A percentile compares a stretch with the other conserved stretches of the same genome.
Evolutionary conservation across 2,113 vertebrate genomes (phyloP).

Genomic region (Pangasianodon hypophthalmus): DNA sequence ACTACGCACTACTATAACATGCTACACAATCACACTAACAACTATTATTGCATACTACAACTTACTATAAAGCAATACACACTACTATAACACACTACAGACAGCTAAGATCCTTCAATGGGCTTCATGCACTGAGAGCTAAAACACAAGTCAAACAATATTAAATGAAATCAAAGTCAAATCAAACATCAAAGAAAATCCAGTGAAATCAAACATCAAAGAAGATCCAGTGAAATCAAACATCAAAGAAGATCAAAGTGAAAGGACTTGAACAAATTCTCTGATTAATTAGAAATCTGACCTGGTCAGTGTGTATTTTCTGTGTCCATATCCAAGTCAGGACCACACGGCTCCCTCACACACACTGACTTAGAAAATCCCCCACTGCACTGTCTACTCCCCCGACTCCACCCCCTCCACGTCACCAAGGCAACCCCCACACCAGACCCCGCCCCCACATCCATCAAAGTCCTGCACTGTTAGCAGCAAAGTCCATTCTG

Average conservation of each 20-base stretch:
- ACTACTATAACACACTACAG: too few species aligned
- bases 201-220: not conserved
- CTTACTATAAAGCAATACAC: too few species aligned
- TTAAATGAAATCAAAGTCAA: not conserved
- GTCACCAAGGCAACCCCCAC: slow-evolving; percentile 38
- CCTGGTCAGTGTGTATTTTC: slow-evolving; percentile 13
- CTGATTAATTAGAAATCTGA: not conserved
- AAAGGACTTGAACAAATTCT: not conserved
- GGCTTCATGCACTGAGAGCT: not conserved
- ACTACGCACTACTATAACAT: not conserved
- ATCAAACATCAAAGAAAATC: not conserved
- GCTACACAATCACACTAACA: not conserved
- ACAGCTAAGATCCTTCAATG: not conserved
- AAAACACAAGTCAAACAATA: slow-evolving; percentile 5
- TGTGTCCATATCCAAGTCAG: slow-evolving; percentile 29
- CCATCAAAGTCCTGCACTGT: slow-evolving; percentile 6
- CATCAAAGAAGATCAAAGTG: not conserved
- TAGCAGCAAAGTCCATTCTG: slow-evolving; percentile 33
- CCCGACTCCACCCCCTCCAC: slow-evolving; percentile 24
- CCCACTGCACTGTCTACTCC: slow-evolving; percentile 16
- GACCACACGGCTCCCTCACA: slow-evolving; percentile 6
- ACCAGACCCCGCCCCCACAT: not conserved
- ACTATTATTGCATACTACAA: too few species aligned
- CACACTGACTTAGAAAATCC: slow-evolving; percentile 32
- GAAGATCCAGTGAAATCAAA: not conserved